phyloP scores from a whole-genome alignment of 2,888 invertebrate species.

The Hedya salicella region DNA sequence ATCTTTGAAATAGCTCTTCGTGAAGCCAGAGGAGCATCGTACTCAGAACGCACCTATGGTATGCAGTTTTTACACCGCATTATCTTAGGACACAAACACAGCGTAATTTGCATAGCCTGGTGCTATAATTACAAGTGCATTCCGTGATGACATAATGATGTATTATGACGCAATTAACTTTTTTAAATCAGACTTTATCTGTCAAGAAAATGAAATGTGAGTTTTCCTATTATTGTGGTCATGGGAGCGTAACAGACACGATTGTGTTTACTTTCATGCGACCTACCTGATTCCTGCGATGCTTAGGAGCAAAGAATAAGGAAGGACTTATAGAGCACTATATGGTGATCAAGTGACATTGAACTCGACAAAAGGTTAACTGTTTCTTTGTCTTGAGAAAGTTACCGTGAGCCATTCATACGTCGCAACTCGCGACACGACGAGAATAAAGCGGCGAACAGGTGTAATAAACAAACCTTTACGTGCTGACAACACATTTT shows the following conservation, averaged over 20 bases:
- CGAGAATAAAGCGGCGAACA: slow-evolving; percentile 54
- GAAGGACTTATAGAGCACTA: slow-evolving; percentile 25
- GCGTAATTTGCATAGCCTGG: slow-evolving; percentile 36
- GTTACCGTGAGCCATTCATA: slow-evolving; percentile 57
- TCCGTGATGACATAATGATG: slow-evolving; percentile 67
- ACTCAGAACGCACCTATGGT: slow-evolving; percentile 24
- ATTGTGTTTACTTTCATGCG: slow-evolving; percentile 48
- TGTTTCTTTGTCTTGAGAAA: slow-evolving; percentile 63
- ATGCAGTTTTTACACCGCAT: slow-evolving; percentile 40
- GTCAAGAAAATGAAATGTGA: slow-evolving; percentile 69
- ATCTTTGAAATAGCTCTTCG: slow-evolving; percentile 24
- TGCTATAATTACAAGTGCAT: slow-evolving; percentile 48
- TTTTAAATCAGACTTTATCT: slow-evolving; percentile 59
- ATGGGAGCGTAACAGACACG: slow-evolving; percentile 64
- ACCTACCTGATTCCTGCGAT: slow-evolving; percentile 44
- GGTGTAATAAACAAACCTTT: slow-evolving; percentile 59
- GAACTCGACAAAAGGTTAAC: slow-evolving; percentile 61
- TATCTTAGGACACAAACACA: slow-evolving; percentile 34
- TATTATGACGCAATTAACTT: slow-evolving; percentile 67
- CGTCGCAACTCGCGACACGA: slow-evolving; percentile 56
- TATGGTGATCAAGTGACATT: slow-evolving; percentile 48
- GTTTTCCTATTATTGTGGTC: slow-evolving; percentile 66
- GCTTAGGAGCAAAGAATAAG: slow-evolving; percentile 18
- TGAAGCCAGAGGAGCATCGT: slow-evolving; percentile 23
- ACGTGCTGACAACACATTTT: slow-evolving; percentile 52